These are phyloP conservation scores for Chelonus formosanus DNA, from an alignment of 2,888 invertebrate genomes.

Conservation along the genomic window DNA sequence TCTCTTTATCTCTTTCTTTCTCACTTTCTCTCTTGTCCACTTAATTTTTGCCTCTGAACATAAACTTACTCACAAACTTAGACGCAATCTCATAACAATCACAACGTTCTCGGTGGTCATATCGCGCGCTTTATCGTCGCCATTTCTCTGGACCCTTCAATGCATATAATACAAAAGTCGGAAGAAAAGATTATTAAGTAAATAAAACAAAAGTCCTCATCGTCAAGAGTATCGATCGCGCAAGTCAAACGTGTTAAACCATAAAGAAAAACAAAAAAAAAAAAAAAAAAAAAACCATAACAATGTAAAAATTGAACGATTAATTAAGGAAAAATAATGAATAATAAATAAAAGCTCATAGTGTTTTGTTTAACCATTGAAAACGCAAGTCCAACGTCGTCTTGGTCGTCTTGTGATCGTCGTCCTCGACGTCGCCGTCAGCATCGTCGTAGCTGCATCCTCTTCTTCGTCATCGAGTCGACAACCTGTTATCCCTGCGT, in stretches of 20 bases:
- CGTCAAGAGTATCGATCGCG: constrained; percentile 1
- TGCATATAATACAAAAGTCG: not conserved
- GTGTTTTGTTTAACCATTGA: constrained; percentile 14
- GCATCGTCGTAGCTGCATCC: constrained; percentile 2
- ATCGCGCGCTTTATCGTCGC: constrained; percentile 24
- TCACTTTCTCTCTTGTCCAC: too few species aligned
- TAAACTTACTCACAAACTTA: not conserved
- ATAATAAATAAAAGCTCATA: not conserved
- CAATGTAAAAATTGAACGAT: not conserved
- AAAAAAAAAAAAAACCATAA: not conserved
- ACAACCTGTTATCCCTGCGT: constrained; percentile 53
- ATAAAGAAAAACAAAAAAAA: not conserved
- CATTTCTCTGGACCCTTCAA: not conserved
- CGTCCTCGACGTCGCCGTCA: constrained; percentile 5
- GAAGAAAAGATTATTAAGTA: not conserved
- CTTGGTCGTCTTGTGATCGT: not conserved
- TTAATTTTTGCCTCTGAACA: not conserved
- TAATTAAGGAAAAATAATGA: not conserved
- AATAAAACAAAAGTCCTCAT: too few species aligned
- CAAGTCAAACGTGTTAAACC: not conserved
- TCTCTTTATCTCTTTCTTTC: too few species aligned
- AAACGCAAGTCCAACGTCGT: constrained; percentile 7
- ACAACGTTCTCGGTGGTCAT: not conserved
- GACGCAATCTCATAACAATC: constrained; percentile 2
- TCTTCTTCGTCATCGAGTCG: constrained; percentile 33